Conservation (phyloP, 2,888 invertebrate genomes). For the Horisme vitalbata region DNA sequence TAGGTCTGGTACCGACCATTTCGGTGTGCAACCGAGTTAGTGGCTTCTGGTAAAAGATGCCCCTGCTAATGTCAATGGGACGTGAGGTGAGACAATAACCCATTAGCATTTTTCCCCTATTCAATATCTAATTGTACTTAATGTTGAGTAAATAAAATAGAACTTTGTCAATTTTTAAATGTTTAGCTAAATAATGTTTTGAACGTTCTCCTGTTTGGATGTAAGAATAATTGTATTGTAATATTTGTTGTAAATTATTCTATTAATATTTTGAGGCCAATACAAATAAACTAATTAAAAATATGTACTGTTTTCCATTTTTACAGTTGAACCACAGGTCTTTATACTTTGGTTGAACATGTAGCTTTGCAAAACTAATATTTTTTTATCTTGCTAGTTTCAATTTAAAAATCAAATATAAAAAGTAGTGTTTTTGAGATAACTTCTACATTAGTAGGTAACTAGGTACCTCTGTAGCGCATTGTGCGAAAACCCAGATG, state of each 20-base stretch:
- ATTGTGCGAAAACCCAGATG: too few species aligned
- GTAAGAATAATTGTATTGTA: slow-evolving; percentile 62
- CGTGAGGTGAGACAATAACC: slow-evolving; percentile 6
- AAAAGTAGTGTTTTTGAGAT: too few species aligned
- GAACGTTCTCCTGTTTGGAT: slow-evolving; percentile 65
- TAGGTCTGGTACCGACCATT: too few species aligned
- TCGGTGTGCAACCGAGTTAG: too few species aligned
- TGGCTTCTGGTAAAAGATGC: not conserved
- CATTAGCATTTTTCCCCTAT: slow-evolving; percentile 12
- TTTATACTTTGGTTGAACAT: too few species aligned
- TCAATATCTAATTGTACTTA: slow-evolving; percentile 6
- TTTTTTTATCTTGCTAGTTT: too few species aligned
- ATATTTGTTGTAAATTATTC: slow-evolving; percentile 78
- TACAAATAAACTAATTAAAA: slow-evolving; percentile 66
- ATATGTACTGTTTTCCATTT: slow-evolving; percentile 44
- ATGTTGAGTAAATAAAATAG: slow-evolving; percentile 33
- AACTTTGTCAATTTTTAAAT: slow-evolving; percentile 78
- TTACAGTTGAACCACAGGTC: too few species aligned
- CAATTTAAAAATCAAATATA: too few species aligned
- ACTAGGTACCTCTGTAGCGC: too few species aligned
- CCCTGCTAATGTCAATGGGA: not conserved
- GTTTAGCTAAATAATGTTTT: slow-evolving; percentile 68
- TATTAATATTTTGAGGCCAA: slow-evolving; percentile 78
- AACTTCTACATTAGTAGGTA: too few species aligned
- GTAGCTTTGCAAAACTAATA: too few species aligned